phyloP scores from a whole-genome alignment of 2,113 vertebrate species.

The Erythrocercus mccallii region DNA sequence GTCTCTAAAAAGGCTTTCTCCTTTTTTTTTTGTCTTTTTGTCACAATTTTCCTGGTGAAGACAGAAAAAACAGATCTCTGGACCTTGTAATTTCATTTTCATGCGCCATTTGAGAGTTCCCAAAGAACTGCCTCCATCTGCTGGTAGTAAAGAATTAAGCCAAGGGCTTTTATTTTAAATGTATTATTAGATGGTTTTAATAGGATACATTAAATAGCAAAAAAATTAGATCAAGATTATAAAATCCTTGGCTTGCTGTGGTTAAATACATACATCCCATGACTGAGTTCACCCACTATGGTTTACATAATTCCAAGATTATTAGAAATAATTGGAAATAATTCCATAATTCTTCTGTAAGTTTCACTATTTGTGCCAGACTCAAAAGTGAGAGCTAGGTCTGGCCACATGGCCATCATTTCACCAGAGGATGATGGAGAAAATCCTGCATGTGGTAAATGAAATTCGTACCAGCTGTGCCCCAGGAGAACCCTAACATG shows the following conservation, averaged over 20 bases:
- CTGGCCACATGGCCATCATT: not conserved
- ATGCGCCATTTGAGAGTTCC: not conserved
- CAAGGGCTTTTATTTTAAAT: not conserved
- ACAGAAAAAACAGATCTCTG: not conserved
- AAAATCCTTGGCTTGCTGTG: not conserved
- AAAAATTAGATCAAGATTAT: not conserved
- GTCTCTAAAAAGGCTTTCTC: not conserved
- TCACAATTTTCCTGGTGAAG: not conserved
- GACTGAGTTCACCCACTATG: not conserved
- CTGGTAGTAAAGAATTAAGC: not conserved
- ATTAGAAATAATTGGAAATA: not conserved
- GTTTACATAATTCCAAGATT: not conserved
- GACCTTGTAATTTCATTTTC: not conserved
- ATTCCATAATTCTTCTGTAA: not conserved
- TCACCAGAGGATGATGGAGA: not conserved
- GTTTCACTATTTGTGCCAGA: not conserved
- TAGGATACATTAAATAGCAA: not conserved
- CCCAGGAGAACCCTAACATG: not conserved
- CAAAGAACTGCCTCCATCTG: constrained; percentile 9
- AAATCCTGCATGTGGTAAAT: not conserved
- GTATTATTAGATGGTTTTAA: not conserved
- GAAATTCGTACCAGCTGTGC: not conserved
- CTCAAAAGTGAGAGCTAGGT: not conserved
- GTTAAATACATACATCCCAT: not conserved
- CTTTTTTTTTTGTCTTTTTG: not conserved